These are phyloP conservation scores for Meloidogyne exigua DNA, from an alignment of 1,140 invertebrate genomes.

Conservation along the genomic window DNA sequence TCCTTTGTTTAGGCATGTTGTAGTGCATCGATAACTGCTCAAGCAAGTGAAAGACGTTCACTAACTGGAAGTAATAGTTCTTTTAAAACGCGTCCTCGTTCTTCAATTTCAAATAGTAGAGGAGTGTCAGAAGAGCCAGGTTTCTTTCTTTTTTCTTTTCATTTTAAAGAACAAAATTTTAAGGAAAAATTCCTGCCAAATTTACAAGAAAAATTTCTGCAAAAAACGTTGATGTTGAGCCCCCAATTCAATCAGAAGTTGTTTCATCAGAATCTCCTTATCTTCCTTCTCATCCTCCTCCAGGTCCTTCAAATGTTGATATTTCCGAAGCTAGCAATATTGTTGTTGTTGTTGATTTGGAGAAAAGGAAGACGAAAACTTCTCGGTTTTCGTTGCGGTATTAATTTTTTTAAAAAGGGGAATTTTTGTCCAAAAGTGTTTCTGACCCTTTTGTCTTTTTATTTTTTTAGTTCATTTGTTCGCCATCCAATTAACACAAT, in stretches of 20 bases:
- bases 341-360: background rate
- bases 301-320: background rate
- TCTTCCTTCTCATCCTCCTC: background rate
- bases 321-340: background rate
- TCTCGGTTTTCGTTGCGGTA: background rate
- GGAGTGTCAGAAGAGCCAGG: conserved; percentile 10
- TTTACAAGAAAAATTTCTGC: background rate
- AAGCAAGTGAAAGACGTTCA: conserved; percentile 22
- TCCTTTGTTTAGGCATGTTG: conserved; percentile 9
- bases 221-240: background rate
- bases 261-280: background rate
- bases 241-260: background rate
- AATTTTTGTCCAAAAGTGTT: background rate
- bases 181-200: conserved; percentile 3
- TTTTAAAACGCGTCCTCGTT: conserved; percentile 17
- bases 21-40: conserved; percentile 13
- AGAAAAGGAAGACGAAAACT: background rate
- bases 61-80: conserved; percentile 15
- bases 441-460: background rate
- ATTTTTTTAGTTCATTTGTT: conserved; percentile 7
- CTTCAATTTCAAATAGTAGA: conserved; percentile 22
- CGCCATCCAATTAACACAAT: conserved; percentile 23
- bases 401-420: no score
- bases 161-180: background rate
- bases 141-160: background rate